A percentile compares a stretch with the other conserved stretches of the same genome.
These are phyloP conservation scores for Paracanthobrama guichenoti DNA, from an alignment of 2,113 vertebrate species.

Conservation along the genomic window DNA sequence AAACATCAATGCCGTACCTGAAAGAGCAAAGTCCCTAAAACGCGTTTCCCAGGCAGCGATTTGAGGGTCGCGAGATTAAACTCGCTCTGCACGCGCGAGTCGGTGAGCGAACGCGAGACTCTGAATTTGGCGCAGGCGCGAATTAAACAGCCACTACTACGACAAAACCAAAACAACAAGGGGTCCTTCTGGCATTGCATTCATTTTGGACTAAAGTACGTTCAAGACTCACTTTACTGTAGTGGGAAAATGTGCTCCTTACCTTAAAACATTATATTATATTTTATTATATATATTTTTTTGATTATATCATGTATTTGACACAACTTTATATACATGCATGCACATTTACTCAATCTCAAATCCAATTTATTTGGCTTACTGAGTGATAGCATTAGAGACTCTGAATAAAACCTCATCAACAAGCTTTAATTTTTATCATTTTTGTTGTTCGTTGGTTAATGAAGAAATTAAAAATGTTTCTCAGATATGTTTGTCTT, in stretches of 20 bases:
- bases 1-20: background rate
- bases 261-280: background rate
- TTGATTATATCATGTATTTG: background rate
- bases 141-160: background rate
- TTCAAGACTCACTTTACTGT: background rate
- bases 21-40: constrained; percentile 5
- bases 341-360: background rate
- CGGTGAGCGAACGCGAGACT: constrained; percentile 10
- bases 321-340: background rate
- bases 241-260: background rate
- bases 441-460: background rate
- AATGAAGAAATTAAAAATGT: background rate
- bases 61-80: constrained; percentile 19
- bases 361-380: background rate
- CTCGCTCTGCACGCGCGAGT: constrained; percentile 10
- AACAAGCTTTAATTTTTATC: background rate
- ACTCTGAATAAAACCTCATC: background rate
- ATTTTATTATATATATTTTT: too few relatives aligned
- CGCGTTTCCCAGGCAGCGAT: background rate
- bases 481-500: background rate
- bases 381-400: background rate
- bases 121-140: constrained; percentile 7
- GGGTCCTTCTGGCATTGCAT: background rate
- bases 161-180: constrained; percentile 21
- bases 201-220: background rate